Evolutionary conservation across 2,888 invertebrate species (phyloP), one percentile per base, ranked within the genome.

Genomic region (Hyposoter didymator): DNA sequence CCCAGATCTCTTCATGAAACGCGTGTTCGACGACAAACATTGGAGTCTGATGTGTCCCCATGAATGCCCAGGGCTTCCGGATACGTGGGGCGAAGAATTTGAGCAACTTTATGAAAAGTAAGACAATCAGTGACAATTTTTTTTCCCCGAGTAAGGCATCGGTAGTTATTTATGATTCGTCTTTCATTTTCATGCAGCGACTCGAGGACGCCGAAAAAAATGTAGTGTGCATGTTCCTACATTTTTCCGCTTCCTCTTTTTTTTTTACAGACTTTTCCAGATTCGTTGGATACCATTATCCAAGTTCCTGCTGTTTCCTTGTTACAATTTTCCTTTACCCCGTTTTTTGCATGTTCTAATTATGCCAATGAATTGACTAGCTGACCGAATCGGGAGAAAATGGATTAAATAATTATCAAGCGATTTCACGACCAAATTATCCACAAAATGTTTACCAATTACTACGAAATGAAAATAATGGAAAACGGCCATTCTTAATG

Each of bases 41-140:
- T 99, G 99, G 99, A 97, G 98, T 75, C 94, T 99, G 19, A 99
- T 99, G 99, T 99, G 99, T 92, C 99, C 99, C 0, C 96, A 98
- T 92, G 97, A 98, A 92, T 97, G 97, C 89, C 99, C 99, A 0
- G 98, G 98, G 0, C 95, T 99, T 5, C 95, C 96, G 0, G 99
- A 99, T 89, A 96, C 97, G 89, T 99, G 98, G 98, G 99, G 99
- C 52, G 97, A 98, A 73, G 96, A 99, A 91, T 99, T 99, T 94
- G 98, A 99, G 89, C 94, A 95, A 67, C 95, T 99, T 0, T 99
- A 99, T 93, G 95, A 95, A 74, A 96, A 96, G 95, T 96, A 93
- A 92, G 90, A 78, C 52, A 78, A 43, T 43, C 28, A 43, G 76
- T 76, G 74, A 52, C 17, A 72, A 35, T 47, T 3, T 12, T 52